phyloP scores from a whole-genome alignment of 1,140 invertebrate species.

The Stratiolaelaps scimitus region DNA sequence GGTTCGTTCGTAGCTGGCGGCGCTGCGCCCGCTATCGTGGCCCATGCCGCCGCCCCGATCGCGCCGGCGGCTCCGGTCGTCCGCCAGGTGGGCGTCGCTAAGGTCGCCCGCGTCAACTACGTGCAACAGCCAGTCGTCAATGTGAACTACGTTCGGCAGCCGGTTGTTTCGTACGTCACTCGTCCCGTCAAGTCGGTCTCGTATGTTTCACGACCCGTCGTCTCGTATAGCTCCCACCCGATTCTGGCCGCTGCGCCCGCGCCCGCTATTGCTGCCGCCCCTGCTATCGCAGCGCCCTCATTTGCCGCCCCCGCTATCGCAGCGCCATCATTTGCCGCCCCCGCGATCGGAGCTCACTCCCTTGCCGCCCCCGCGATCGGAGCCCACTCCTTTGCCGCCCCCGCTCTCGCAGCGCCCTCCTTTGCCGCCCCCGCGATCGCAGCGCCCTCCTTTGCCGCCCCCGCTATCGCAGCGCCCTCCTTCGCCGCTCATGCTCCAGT shows the following conservation, averaged over 20 bases:
- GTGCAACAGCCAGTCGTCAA: conserved; percentile 3
- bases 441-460: too few relatives aligned
- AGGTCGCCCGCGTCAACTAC: conserved; percentile 12
- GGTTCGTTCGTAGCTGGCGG: not conserved
- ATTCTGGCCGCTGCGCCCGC: not conserved
- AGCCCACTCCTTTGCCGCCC: too few relatives aligned
- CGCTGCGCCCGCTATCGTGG: not conserved
- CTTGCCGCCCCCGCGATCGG: too few relatives aligned
- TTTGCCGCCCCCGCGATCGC: too few relatives aligned
- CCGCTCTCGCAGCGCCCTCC: too few relatives aligned
- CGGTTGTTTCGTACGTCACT: conserved; percentile 13
- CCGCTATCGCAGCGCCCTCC: too few relatives aligned
- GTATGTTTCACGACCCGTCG: not conserved
- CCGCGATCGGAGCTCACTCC: too few relatives aligned
- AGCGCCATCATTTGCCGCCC: too few relatives aligned
- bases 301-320: too few relatives aligned
- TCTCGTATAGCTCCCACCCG: not conserved
- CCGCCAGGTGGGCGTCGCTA: conserved; percentile 12
- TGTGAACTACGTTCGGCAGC: conserved; percentile 23
- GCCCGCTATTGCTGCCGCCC: not conserved
- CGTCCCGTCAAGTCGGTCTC: conserved; percentile 19
- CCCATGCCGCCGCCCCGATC: not conserved
- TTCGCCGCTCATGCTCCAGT: too few relatives aligned
- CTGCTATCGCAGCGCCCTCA: too few relatives aligned
- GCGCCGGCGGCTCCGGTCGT: not conserved